Percentiles rank a stretch among this genome's conserved stretches.
phyloP scores from a whole-genome alignment of 2,888 invertebrate species.

The Campaea margaritaria region DNA sequence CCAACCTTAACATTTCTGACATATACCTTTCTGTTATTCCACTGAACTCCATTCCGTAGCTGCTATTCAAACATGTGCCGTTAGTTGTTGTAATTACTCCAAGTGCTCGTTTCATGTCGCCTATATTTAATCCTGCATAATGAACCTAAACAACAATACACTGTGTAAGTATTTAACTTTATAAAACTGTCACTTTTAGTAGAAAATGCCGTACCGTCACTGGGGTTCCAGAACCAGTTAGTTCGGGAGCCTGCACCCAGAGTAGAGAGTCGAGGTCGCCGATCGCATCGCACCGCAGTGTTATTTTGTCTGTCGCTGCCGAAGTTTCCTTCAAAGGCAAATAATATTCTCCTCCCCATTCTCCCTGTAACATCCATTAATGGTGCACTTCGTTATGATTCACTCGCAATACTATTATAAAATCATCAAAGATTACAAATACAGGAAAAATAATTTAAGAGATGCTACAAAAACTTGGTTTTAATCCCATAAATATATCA shows the following conservation, averaged over 20 bases:
- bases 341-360: conserved; percentile 48
- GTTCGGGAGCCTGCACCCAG: conserved; percentile 52
- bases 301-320: conserved; percentile 10
- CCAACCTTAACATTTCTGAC: background rate
- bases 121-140: conserved; percentile 51
- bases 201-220: conserved; percentile 53
- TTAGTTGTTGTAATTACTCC: conserved; percentile 39
- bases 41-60: conserved; percentile 71
- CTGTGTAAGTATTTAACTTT: too few relatives aligned
- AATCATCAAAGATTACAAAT: background rate
- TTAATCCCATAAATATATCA: too few relatives aligned
- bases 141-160: conserved; percentile 47
- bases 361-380: background rate
- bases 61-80: conserved; percentile 20
- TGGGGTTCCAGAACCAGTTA: conserved; percentile 41
- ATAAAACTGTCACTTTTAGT: conserved; percentile 14
- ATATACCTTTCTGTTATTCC: conserved; percentile 55
- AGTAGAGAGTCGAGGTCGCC: conserved; percentile 55
- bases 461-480: too few relatives aligned
- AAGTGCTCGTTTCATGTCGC: conserved; percentile 54
- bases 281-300: conserved; percentile 32
- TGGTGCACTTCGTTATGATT: background rate
- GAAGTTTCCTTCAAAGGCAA: conserved; percentile 31
- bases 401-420: background rate
- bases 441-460: too few relatives aligned